phyloP scores from a whole-genome alignment of 2,797 vertebrate species.

The Alca torda region DNA sequence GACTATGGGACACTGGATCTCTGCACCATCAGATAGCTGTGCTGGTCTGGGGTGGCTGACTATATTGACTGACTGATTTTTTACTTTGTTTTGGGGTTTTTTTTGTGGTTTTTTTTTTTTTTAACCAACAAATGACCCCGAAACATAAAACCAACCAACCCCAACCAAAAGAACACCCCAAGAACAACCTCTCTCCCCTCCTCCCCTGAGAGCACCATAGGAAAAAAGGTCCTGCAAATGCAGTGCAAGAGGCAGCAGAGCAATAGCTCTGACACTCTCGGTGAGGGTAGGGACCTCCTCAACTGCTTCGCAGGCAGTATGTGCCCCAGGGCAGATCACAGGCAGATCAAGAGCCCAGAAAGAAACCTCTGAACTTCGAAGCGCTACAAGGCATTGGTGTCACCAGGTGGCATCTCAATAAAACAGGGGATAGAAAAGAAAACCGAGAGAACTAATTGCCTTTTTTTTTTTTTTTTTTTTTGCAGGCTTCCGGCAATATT shows the following conservation, averaged over 20 bases:
- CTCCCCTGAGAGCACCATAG: neutral
- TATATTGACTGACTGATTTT: neutral
- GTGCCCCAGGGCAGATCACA: neutral
- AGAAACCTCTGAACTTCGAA: neutral
- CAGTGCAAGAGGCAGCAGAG: neutral
- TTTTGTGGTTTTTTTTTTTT: neutral
- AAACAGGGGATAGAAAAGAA: neutral
- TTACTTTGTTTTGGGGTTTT: neutral
- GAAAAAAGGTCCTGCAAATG: neutral
- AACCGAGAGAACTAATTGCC: neutral
- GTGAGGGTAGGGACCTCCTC: neutral
- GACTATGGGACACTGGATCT: neutral
- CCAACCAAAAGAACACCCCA: neutral
- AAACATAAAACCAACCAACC: neutral
- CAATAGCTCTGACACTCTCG: neutral
- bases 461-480: neutral
- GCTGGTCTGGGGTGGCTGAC: neutral
- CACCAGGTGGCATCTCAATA: neutral
- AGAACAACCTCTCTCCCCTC: neutral
- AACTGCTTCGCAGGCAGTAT: accelerated
- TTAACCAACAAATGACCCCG: neutral
- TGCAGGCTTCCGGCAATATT: neutral
- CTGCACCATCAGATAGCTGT: neutral
- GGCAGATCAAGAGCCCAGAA: neutral
- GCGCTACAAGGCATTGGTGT: neutral